Conservation (phyloP, 2,113 vertebrate genomes). For the Orthonyx spaldingii region DNA sequence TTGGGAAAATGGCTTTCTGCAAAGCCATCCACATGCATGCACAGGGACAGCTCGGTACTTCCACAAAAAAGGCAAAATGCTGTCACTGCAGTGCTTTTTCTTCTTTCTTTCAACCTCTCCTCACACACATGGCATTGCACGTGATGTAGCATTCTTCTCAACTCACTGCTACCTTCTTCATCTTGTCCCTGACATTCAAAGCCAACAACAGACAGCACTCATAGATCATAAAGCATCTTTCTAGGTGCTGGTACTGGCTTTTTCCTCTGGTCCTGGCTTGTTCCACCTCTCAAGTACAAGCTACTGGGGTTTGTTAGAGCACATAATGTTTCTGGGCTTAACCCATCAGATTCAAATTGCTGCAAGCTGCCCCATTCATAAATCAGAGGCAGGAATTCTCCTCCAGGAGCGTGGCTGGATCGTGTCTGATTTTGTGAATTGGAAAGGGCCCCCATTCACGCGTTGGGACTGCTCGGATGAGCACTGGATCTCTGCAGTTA, state of each 20-base stretch:
- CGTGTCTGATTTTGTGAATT: background rate
- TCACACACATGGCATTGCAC: background rate
- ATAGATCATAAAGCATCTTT: background rate
- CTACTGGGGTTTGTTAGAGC: background rate
- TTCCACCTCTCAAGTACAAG: background rate
- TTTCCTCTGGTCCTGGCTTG: background rate
- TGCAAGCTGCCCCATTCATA: background rate
- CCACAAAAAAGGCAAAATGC: background rate
- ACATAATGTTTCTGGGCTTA: background rate
- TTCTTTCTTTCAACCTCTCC: background rate
- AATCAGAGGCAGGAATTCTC: background rate
- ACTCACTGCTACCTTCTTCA: background rate
- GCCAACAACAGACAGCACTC: background rate
- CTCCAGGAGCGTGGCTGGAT: background rate
- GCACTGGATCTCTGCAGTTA: background rate
- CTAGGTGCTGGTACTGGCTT: accelerated
- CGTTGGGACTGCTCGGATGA: background rate
- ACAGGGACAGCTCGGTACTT: background rate
- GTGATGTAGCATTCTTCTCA: background rate
- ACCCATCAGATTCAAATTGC: background rate
- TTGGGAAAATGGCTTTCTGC: background rate
- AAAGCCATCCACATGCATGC: background rate
- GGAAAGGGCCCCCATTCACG: background rate
- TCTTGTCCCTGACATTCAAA: background rate
- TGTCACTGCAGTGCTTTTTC: background rate